These are phyloP conservation scores for Eclectus roratus DNA, from an alignment of 2,113 vertebrate genomes.

Conservation along the genomic window DNA sequence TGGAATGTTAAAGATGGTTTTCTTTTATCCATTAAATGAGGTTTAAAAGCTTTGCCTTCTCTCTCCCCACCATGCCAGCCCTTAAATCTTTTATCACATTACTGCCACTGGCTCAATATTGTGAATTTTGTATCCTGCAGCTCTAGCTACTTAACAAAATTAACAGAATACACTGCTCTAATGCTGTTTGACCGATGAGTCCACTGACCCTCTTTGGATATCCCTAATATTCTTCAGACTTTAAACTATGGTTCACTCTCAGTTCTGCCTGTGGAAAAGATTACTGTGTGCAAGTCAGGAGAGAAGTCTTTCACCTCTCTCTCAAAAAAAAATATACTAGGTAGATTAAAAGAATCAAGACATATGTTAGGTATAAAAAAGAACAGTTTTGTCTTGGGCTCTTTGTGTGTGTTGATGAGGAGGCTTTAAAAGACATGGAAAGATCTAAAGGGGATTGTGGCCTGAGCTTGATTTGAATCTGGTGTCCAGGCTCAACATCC, in stretches of 20 bases:
- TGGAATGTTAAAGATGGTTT: background rate
- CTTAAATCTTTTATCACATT: background rate
- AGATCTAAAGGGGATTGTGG: background rate
- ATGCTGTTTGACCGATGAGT: background rate
- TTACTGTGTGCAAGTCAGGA: background rate
- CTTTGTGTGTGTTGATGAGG: background rate
- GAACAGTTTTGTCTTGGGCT: background rate
- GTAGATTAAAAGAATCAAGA: background rate
- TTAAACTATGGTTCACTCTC: background rate
- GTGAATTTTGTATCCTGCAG: conserved; percentile 20
- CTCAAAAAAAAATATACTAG: background rate
- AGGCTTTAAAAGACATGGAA: background rate
- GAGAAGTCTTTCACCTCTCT: background rate
- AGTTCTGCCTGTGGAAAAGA: background rate
- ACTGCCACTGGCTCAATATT: background rate
- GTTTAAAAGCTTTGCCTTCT: conserved; percentile 25
- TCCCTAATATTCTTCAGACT: background rate
- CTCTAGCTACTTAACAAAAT: background rate
- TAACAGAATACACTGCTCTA: background rate
- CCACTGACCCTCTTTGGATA: background rate
- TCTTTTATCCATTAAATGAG: background rate
- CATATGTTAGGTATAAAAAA: background rate
- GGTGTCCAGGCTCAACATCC: background rate
- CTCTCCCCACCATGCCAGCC: background rate
- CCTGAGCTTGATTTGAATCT: background rate